These are phyloP conservation scores for Oxyura jamaicensis DNA, from an alignment of 2,113 vertebrate genomes.

Conservation along the genomic window DNA sequence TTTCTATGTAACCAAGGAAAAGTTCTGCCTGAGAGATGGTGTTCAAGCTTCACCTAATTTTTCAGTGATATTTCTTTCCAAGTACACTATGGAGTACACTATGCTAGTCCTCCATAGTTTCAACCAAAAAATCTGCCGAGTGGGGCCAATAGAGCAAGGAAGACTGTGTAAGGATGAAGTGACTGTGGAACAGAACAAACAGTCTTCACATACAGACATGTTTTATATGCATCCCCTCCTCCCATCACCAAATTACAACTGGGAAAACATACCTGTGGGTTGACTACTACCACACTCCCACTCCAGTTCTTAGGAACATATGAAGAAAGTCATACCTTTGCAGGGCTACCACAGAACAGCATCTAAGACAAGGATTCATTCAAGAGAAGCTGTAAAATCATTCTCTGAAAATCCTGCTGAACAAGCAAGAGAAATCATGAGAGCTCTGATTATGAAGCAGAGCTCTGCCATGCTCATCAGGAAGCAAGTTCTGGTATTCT, in stretches of 20 bases:
- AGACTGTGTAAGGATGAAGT: conserved; percentile 16
- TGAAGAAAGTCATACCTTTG: not conserved
- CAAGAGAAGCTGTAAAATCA: conserved; percentile 13
- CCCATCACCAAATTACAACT: not conserved
- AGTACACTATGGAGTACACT: not conserved
- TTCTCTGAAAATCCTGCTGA: conserved; percentile 23
- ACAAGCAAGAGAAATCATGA: conserved; percentile 12
- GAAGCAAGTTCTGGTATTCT: not conserved
- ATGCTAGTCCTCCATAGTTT: not conserved
- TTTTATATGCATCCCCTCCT: conserved; percentile 20
- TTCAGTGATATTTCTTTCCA: not conserved
- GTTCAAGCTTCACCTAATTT: not conserved
- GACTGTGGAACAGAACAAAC: conserved; percentile 20
- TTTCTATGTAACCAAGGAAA: conserved; percentile 23
- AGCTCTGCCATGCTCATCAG: not conserved
- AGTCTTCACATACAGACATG: conserved; percentile 14
- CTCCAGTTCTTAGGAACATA: not conserved
- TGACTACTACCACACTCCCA: conserved; percentile 12
- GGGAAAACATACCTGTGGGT: conserved; percentile 41
- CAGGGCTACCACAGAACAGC: not conserved
- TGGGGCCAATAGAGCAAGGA: not conserved
- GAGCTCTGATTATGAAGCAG: not conserved
- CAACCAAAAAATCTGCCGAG: conserved; percentile 29
- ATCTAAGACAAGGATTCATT: conserved; percentile 35
- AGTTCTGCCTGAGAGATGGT: not conserved